A percentile compares a stretch with the other conserved stretches of the same genome.
These are phyloP conservation scores for Mormyrus hasselquistii DNA, from an alignment of 2,797 vertebrate genomes.

Conservation along the genomic window DNA sequence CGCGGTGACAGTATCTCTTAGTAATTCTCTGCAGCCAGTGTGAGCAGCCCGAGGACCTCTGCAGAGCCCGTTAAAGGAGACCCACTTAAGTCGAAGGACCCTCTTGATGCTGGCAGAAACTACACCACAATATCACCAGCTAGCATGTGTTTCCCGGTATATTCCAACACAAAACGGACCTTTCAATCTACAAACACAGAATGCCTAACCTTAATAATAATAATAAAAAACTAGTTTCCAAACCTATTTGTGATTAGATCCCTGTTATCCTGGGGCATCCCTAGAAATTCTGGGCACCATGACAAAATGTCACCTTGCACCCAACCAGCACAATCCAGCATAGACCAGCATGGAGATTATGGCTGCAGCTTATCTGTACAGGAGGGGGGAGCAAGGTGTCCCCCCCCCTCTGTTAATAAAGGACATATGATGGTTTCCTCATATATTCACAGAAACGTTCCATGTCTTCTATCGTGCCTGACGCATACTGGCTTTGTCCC, in stretches of 20 bases:
- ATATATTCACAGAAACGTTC: background rate
- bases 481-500: background rate
- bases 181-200: background rate
- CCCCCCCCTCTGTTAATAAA: background rate
- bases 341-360: background rate
- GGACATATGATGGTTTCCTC: background rate
- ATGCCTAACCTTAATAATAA: background rate
- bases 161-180: background rate
- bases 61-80: background rate
- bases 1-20: background rate
- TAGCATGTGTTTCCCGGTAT: background rate
- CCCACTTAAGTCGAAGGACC: background rate
- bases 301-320: background rate
- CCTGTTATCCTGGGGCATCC: background rate
- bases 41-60: background rate
- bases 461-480: background rate
- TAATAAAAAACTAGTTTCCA: background rate
- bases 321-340: background rate
- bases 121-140: background rate
- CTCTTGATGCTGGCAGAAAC: background rate
- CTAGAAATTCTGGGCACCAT: background rate
- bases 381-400: background rate
- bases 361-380: background rate
- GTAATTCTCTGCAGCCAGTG: background rate
- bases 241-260: background rate